phyloP scores from a whole-genome alignment of 2,888 invertebrate species.

The Pilophorus perplexus region DNA sequence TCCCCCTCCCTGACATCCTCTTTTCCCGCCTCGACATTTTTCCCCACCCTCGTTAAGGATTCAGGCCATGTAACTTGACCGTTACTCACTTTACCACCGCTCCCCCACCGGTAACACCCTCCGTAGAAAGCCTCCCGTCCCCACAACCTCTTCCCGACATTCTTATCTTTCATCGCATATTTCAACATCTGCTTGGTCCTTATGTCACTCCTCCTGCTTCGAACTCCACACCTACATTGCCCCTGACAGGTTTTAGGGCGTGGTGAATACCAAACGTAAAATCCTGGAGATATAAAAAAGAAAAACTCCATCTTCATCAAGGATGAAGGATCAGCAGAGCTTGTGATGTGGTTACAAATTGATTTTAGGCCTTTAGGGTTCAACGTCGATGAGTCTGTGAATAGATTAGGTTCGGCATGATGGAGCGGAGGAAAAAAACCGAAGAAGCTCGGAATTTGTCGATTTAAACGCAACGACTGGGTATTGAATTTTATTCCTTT shows the following conservation, averaged over 20 bases:
- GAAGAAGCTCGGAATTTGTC: conserved; percentile 10
- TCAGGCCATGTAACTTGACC: conserved; percentile 38
- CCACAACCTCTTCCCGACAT: background rate
- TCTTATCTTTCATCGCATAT: conserved; percentile 26
- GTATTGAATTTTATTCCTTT: conserved; percentile 25
- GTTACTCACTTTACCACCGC: conserved; percentile 33
- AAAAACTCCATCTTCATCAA: background rate
- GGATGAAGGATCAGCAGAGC: background rate
- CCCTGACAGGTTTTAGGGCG: conserved; percentile 24
- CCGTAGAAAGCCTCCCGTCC: background rate
- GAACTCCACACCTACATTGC: conserved; percentile 17
- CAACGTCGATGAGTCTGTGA: no score
- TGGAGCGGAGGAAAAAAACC: background rate
- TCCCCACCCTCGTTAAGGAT: conserved; percentile 26
- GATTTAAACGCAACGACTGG: conserved; percentile 22
- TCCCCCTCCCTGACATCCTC: no score
- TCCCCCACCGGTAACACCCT: background rate
- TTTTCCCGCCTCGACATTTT: conserved; percentile 16
- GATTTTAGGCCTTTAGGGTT: no score
- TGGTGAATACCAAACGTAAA: no score
- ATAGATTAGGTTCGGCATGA: no score
- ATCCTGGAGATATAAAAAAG: background rate
- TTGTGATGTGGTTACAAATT: no score
- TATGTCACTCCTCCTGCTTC: conserved; percentile 14
- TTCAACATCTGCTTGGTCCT: conserved; percentile 37